Evolutionary conservation across 2,888 invertebrate genomes (phyloP).

Genomic region (Nowickia ferox): DNA sequence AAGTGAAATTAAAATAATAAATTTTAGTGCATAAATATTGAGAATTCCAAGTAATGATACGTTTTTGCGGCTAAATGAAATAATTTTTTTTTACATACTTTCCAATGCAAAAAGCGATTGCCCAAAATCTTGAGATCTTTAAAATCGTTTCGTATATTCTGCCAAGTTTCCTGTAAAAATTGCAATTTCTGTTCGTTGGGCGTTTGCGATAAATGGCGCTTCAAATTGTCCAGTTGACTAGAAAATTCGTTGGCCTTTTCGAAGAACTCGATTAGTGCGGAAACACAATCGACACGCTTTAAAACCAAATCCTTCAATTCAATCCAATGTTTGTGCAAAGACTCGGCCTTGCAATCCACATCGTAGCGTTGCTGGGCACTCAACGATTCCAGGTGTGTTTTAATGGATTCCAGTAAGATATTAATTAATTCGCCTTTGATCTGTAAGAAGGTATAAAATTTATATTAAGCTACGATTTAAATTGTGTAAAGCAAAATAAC

Average conservation of each 20-base stretch:
- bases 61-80: not conserved
- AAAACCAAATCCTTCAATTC: slow-evolving; percentile 86
- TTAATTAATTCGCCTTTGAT: slow-evolving; percentile 88
- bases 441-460: slow-evolving; percentile 80
- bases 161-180: slow-evolving; percentile 84
- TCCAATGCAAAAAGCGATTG: slow-evolving; percentile 85
- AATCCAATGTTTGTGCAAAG: slow-evolving; percentile 86
- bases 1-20: not conserved
- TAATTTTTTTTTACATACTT: slow-evolving; percentile 80
- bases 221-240: slow-evolving; percentile 87
- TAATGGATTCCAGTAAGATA: slow-evolving; percentile 86
- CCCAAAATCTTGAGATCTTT: slow-evolving; percentile 87
- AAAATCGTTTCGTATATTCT: slow-evolving; percentile 86
- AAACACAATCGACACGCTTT: slow-evolving; percentile 87
- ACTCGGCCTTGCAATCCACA: slow-evolving; percentile 86
- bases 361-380: slow-evolving; percentile 87
- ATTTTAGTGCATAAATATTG: slow-evolving; percentile 4
- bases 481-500: not conserved
- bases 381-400: slow-evolving; percentile 86
- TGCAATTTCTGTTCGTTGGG: slow-evolving; percentile 85
- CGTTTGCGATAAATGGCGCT: slow-evolving; percentile 85
- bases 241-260: slow-evolving; percentile 87
- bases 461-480: not conserved
- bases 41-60: slow-evolving; percentile 65
- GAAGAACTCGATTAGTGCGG: slow-evolving; percentile 89